Evolutionary conservation across 1,140 invertebrate species (phyloP).

Genomic region (Drosophila varians): DNA sequence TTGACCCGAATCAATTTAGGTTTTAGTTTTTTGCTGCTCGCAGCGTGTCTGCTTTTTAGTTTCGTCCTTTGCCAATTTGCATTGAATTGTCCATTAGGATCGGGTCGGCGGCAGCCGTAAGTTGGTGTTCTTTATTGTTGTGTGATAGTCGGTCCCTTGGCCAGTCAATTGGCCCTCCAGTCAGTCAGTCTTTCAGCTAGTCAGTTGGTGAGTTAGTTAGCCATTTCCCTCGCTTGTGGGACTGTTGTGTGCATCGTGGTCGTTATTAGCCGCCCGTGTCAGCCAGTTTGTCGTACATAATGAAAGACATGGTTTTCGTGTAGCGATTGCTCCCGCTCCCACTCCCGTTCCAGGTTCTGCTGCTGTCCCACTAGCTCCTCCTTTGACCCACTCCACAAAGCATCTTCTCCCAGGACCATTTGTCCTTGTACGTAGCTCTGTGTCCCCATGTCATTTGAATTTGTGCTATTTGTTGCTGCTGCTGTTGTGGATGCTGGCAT

Average conservation of each 20-base stretch:
- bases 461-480: constrained; percentile 61
- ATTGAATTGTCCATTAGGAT: constrained; percentile 39
- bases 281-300: constrained; percentile 78
- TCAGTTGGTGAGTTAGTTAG: not conserved
- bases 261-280: constrained; percentile 77
- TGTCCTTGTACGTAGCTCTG: constrained; percentile 27
- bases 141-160: constrained; percentile 17
- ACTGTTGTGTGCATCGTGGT: constrained; percentile 30
- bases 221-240: constrained; percentile 6
- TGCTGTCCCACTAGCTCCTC: not conserved
- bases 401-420: constrained; percentile 4
- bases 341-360: not conserved
- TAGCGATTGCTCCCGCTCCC: constrained; percentile 32
- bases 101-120: constrained; percentile 35
- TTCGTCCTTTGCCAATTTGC: constrained; percentile 59
- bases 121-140: constrained; percentile 46
- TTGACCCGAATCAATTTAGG: constrained; percentile 61
- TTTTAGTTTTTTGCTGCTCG: constrained; percentile 37
- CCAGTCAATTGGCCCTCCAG: constrained; percentile 1
- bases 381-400: not conserved
- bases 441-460: constrained; percentile 71
- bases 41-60: constrained; percentile 27
- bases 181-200: not conserved
- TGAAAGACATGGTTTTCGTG: constrained; percentile 78
- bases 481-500: constrained; percentile 53